Evolutionary conservation across 2,888 invertebrate species (phyloP).

Genomic region (Tetranychus truncatus): DNA sequence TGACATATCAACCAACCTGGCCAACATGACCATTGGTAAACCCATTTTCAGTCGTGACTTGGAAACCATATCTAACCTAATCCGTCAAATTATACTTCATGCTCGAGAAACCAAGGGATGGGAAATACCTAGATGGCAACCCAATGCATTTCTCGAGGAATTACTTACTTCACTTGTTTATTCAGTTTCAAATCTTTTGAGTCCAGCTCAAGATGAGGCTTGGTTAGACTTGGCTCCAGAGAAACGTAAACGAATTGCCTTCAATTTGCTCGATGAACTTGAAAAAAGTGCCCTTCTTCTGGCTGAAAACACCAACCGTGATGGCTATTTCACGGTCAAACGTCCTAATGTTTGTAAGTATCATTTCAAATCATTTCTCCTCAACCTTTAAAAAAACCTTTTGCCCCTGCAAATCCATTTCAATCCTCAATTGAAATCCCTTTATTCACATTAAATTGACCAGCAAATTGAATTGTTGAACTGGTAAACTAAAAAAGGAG

Average conservation of each 20-base stretch:
- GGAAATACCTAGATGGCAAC: conserved; percentile 25
- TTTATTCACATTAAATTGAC: no score
- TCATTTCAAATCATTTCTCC: no score
- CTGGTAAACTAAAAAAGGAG: no score
- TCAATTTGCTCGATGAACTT: conserved; percentile 30
- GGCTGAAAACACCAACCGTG: conserved; percentile 28
- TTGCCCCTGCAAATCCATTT: no score
- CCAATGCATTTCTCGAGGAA: conserved; percentile 23
- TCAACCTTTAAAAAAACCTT: no score
- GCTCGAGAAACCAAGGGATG: conserved; percentile 22
- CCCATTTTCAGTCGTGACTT: conserved; percentile 26
- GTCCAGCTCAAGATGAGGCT: conserved; percentile 29
- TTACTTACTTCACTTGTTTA: conserved; percentile 30
- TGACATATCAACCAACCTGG: conserved; percentile 29
- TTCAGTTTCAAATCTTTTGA: conserved; percentile 32
- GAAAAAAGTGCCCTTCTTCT: conserved; percentile 32
- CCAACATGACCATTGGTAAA: conserved; percentile 28
- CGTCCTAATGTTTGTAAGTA: conserved; percentile 22
- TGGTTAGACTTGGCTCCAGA: conserved; percentile 31
- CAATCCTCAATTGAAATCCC: no score
- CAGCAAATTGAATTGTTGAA: no score
- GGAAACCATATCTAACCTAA: conserved; percentile 22
- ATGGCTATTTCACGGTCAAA: conserved; percentile 24
- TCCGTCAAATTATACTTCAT: conserved; percentile 20
- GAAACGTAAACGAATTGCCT: conserved; percentile 30